Evolutionary conservation across 2,113 vertebrate species (phyloP), one percentile per base, ranked within the genome.

Genomic region (Piprites chloris): DNA sequence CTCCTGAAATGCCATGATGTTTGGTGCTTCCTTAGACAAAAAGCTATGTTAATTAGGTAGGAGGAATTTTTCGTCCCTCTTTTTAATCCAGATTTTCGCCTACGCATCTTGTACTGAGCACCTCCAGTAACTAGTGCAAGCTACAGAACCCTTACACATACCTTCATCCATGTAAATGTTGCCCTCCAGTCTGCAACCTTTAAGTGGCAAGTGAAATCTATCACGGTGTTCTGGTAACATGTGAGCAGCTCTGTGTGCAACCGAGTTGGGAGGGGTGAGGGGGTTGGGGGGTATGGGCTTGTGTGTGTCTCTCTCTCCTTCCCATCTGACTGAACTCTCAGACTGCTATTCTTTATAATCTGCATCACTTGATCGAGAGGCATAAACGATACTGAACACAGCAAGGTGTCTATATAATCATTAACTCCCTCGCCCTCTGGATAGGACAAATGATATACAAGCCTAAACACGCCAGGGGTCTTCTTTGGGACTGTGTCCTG

Each of bases 1-100:
- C 97, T 98, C 98, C 96, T 97, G 94, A 98, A 97, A 97, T 97
- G 96, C 96, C 97, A 97, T 97, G 96, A 79, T 84, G 97, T 93
- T 97, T 98, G 96, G 97, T 97, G 96, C 94, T 95, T 97, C 90
- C 94, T 96, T 96, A 95, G 91, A 97, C 93, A 93, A 94, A 97
- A 98, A 97, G 94, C 96, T 95, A 81, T 97, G 94, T 94, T 97
- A 96, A 96, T 98, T 97, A 96, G 97, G 95, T 92, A 96, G 92
- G 96, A 89, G 90, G 93, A 96, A 95, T 93, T 96, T 96, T 97
- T 83, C 9, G 3, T 90, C 84, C 71, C 46, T 81, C 59, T 84
- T 75, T 95, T 90, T 82, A 78, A 85, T 95, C 95, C 81, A 73
- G 95, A 88, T 67, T 97, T 97, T 96, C 96, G 82, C 90, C 94